Conservation (phyloP, 2,888 invertebrate species). For the Meiosimyza decipiens region DNA sequence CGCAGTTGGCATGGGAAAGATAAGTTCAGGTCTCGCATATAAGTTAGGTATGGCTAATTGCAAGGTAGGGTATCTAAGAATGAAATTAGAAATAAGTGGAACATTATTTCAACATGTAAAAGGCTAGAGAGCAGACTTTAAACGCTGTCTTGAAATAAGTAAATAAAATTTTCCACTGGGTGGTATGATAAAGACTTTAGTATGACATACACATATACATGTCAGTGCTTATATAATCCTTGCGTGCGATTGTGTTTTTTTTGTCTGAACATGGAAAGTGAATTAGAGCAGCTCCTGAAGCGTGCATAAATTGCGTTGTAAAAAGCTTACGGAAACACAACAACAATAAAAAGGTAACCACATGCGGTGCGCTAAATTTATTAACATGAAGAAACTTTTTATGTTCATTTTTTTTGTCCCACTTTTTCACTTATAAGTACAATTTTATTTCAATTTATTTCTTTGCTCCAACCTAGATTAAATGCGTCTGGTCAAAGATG, state of each 20-base stretch:
- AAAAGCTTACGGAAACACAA: neutral
- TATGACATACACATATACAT: neutral
- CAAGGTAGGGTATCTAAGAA: too few species aligned
- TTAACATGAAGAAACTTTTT: constrained; percentile 31
- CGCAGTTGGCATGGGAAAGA: neutral
- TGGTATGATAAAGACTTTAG: too few species aligned
- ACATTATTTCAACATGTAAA: too few species aligned
- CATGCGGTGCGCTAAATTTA: constrained; percentile 25
- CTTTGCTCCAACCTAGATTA: constrained; percentile 75
- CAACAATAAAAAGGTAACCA: neutral
- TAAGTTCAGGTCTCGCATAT: too few species aligned
- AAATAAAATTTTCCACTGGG: too few species aligned
- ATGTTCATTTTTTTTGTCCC: constrained; percentile 19
- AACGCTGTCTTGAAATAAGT: too few species aligned
- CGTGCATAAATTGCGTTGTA: constrained; percentile 19
- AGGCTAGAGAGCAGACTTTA: too few species aligned
- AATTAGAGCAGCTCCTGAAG: constrained; percentile 26
- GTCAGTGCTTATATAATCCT: too few species aligned
- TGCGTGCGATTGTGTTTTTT: neutral
- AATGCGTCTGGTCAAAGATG: constrained; percentile 85
- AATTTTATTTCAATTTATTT: constrained; percentile 8
- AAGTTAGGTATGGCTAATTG: too few species aligned
- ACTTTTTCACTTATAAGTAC: constrained; percentile 42
- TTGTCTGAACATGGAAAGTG: constrained; percentile 8
- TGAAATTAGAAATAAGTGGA: too few species aligned